Evolutionary conservation across 1,140 invertebrate species (phyloP).

Genomic region (Helicoverpa armigera): DNA sequence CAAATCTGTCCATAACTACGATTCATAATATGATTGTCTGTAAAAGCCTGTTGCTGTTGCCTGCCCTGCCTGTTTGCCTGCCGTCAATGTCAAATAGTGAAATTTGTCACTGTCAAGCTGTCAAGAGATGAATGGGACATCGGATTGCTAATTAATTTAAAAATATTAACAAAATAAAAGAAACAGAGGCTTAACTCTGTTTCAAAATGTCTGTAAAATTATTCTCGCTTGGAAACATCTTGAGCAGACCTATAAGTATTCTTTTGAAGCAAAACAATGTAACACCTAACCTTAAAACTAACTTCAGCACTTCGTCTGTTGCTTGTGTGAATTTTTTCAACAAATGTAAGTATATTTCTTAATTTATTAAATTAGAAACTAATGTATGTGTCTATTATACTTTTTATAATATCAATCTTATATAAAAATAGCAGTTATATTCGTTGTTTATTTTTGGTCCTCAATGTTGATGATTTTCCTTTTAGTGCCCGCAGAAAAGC

Average conservation of each 20-base stretch:
- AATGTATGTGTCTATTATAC: neutral
- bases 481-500: conserved; percentile 91
- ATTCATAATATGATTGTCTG: neutral
- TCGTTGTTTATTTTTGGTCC: no score
- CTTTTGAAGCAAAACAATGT: conserved; percentile 67
- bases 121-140: neutral
- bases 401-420: no score
- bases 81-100: neutral
- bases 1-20: neutral
- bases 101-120: neutral
- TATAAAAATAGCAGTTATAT: no score
- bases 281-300: conserved; percentile 75
- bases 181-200: conserved; percentile 53
- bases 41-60: no score
- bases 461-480: neutral
- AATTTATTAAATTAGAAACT: neutral
- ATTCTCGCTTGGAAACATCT: conserved; percentile 63
- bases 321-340: conserved; percentile 78
- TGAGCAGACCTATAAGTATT: conserved; percentile 62
- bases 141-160: neutral
- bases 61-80: no score
- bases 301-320: conserved; percentile 70
- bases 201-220: conserved; percentile 69
- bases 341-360: conserved; percentile 71
- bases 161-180: conserved; percentile 22